Base-by-base conservation (phyloP, 2,113 vertebrate genomes). In the Potamarius usumacintae region DNA sequence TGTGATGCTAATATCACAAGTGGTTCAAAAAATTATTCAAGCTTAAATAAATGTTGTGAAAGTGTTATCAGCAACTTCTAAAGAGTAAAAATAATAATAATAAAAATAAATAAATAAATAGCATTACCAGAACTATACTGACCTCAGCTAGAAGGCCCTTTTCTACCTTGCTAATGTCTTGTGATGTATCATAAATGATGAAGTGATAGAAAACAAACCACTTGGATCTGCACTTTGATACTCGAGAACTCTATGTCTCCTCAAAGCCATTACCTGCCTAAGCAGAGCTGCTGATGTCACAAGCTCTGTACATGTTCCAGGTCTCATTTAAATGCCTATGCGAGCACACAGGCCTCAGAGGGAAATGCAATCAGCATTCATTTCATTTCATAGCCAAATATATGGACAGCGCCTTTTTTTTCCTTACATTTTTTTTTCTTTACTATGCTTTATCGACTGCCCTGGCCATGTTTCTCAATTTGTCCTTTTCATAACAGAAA, bases 381-480 rank as follows among this genome's bases (percentile, higher is more conserved):
- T 79, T 86, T 86, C 17, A 79, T 72, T 86, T 86, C 76, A 7
- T 62, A 82, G 53, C 50, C 20, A 63, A 77, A 78, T 77, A 89
- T 53, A 42, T 42, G 42, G 42, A 42, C 42, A 42, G 42, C 42
- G 4, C 42, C 42, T 42, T 42, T 42, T 42, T 42, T 42, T 42
- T 42, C 42, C 42, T 42, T 42, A 34, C 2, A 10, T 42, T 42
- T 42, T 42, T 42, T 42, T 42, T 42, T 42, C 42, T 42, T 42
- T 42, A 42, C 79, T 63, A 85, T 79, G 62, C 85, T 85, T 86
- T 71, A 86, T 79, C 76, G 42, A 78, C 79, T 76, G 84, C 87
- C 86, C 77, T 82, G 84, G 83, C 83, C 78, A 79, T 85, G 84
- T 67, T 86, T 86, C 86, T 88, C 90, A 89, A 89, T 91, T 89